phyloP scores from a whole-genome alignment of 2,888 invertebrate species.

The Oxycera nigricornis region DNA sequence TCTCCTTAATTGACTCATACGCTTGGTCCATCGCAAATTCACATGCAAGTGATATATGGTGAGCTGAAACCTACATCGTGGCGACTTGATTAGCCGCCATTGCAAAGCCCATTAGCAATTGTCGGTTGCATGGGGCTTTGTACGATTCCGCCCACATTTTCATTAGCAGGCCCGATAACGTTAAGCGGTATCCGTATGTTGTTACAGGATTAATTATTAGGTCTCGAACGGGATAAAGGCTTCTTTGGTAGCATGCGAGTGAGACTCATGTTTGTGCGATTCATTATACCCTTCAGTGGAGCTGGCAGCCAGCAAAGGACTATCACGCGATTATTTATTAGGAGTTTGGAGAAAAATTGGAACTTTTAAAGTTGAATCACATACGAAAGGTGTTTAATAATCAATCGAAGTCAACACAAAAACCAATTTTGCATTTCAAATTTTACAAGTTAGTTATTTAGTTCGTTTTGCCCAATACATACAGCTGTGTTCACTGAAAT shows the following conservation, averaged over 20 bases:
- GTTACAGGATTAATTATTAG: constrained; percentile 16
- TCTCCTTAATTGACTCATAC: background rate
- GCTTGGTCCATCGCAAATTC: background rate
- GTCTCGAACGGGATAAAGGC: background rate
- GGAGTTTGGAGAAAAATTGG: no score
- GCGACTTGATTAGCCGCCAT: constrained; percentile 31
- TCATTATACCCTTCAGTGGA: background rate
- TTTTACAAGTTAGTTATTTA: no score
- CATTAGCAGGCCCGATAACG: constrained; percentile 14
- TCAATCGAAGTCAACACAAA: no score
- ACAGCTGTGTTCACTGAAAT: no score
- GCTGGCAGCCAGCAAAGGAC: background rate
- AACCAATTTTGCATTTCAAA: no score
- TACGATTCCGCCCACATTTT: constrained; percentile 33
- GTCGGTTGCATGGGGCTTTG: background rate
- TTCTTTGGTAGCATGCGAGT: constrained; percentile 17
- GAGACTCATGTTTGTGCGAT: background rate
- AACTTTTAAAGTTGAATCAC: no score
- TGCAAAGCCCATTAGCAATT: constrained; percentile 34
- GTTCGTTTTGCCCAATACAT: no score
- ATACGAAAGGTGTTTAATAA: no score
- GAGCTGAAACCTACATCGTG: constrained; percentile 22
- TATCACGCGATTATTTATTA: no score
- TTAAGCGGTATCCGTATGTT: background rate
- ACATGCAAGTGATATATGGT: constrained; percentile 24